phyloP scores from a whole-genome alignment of 1,140 invertebrate species.

The Drosophila miranda region DNA sequence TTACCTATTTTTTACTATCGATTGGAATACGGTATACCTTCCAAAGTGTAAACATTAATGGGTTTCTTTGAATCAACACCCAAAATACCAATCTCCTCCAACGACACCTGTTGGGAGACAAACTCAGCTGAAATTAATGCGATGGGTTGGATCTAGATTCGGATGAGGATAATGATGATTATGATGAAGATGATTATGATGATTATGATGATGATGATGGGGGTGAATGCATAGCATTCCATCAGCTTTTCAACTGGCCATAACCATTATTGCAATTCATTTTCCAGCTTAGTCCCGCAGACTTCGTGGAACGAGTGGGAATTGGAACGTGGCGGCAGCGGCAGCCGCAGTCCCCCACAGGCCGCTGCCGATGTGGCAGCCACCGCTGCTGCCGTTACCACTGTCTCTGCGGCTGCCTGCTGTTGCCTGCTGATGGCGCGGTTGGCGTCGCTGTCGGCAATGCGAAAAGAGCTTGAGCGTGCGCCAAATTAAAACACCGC shows the following conservation, averaged over 20 bases:
- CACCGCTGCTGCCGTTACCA: background rate
- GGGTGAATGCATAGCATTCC: conserved; percentile 22
- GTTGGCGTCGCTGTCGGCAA: conserved; percentile 39
- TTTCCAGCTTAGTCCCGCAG: conserved; percentile 31
- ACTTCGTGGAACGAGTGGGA: background rate
- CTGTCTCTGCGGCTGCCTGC: background rate
- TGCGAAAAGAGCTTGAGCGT: conserved; percentile 64
- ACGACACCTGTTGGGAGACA: conserved; percentile 21
- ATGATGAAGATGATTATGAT: background rate
- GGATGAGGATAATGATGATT: too few species aligned
- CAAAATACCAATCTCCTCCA: background rate
- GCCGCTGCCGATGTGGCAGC: background rate
- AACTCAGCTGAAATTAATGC: conserved; percentile 21
- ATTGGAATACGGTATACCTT: too few species aligned
- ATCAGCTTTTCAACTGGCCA: conserved; percentile 38
- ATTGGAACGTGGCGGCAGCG: conserved; percentile 15
- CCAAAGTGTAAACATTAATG: too few species aligned
- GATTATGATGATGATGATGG: conserved; percentile 6
- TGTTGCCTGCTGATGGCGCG: background rate
- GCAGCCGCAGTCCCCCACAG: too few species aligned
- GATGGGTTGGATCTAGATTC: background rate
- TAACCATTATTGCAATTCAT: conserved; percentile 48
- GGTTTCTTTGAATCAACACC: too few species aligned
- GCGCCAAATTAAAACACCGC: conserved; percentile 76
- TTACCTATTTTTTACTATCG: too few species aligned